A percentile compares a stretch with the other conserved stretches of the same genome.
These are phyloP conservation scores for Bambusicola thoracicus DNA, from an alignment of 2,113 vertebrate species.

Conservation along the genomic window DNA sequence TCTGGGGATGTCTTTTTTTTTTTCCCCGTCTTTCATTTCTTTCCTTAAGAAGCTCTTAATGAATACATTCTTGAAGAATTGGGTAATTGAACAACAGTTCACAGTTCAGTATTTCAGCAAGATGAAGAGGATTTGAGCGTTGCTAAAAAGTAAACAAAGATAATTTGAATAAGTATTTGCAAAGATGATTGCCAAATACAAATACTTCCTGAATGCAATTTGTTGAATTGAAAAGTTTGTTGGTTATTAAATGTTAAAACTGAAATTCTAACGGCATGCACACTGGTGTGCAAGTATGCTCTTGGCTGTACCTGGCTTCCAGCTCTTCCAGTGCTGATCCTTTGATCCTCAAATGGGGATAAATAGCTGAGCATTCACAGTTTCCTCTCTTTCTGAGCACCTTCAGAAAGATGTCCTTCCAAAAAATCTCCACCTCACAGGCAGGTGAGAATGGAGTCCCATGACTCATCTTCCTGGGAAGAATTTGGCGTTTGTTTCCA, in stretches of 20 bases:
- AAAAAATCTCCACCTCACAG: background rate
- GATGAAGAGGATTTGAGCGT: background rate
- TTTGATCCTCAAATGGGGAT: background rate
- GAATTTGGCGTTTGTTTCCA: background rate
- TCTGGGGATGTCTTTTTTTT: background rate
- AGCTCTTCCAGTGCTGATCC: background rate
- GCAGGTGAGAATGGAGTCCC: background rate
- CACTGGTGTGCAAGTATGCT: background rate
- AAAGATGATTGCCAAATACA: background rate
- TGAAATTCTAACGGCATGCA: background rate
- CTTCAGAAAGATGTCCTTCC: background rate
- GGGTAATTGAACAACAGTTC: background rate
- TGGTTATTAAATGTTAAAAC: slow-evolving; percentile 18
- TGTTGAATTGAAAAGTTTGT: slow-evolving; percentile 4
- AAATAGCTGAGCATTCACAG: background rate
- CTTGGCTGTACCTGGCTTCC: background rate
- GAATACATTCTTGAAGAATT: background rate
- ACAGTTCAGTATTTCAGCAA: background rate
- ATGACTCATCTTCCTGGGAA: background rate
- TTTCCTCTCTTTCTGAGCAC: background rate
- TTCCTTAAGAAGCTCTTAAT: background rate
- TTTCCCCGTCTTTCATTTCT: background rate
- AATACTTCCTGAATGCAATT: background rate
- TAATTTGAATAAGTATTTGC: background rate
- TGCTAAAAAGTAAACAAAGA: background rate